phyloP scores from a whole-genome alignment of 2,113 vertebrate species.

The Zosterops japonicus region DNA sequence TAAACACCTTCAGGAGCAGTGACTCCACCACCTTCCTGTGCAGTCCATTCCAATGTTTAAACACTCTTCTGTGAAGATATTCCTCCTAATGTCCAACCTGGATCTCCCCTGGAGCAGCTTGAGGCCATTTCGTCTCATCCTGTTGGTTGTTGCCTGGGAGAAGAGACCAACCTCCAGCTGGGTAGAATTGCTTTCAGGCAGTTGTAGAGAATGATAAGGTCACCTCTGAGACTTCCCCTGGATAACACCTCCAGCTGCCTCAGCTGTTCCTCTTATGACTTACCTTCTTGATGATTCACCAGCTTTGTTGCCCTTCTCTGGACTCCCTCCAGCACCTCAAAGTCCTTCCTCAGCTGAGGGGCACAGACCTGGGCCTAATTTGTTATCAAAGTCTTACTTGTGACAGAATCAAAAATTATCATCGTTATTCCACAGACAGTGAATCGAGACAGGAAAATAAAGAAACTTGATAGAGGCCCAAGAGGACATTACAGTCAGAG shows the following conservation, averaged over 20 bases:
- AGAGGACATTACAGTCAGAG: background rate
- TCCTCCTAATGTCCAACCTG: background rate
- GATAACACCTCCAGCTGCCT: background rate
- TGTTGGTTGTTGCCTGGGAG: fast-evolving
- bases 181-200: background rate
- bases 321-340: background rate
- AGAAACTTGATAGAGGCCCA: background rate
- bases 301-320: background rate
- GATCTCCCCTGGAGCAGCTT: background rate
- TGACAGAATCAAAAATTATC: background rate
- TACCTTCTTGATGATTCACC: background rate
- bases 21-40: too few relatives aligned
- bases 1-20: background rate
- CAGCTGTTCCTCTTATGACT: background rate
- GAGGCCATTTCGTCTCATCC: background rate
- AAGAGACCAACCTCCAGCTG: background rate
- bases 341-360: background rate
- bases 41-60: background rate
- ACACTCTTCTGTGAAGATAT: background rate
- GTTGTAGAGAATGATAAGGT: background rate
- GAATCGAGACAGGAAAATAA: background rate
- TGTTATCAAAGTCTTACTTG: background rate
- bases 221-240: too few relatives aligned
- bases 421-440: fast-evolving
- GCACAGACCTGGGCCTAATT: background rate